Evolutionary conservation across 1,140 invertebrate genomes (phyloP), one percentile per base, ranked within the genome.

Genomic region (Hermetia illucens): DNA sequence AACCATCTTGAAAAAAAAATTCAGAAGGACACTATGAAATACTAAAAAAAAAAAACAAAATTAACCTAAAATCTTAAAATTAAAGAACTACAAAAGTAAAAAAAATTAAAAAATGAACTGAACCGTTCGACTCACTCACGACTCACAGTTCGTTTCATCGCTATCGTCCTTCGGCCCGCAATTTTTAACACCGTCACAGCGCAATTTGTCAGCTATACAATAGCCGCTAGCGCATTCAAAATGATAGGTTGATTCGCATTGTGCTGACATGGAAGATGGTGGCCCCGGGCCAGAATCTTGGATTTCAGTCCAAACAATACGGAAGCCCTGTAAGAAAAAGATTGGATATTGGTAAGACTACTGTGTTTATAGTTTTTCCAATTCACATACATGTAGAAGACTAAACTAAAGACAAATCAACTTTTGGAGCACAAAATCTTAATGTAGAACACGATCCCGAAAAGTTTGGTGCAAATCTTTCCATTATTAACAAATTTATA

Each of bases 271-370:
- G 29, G 52, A 52, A 25, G 40, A 34, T 41, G 57, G 53, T 34
- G 57, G 52, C 37, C 57, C 58, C 38, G 55, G 52, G 10, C 52
- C 53, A 8, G 68, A 66, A 31, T 65, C 70, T 42, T 68, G 65
- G 42, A 85, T 77, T 68, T 92, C 88, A 15, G 88, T 91, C 87
- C 87, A 92, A 32, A 88, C 74, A 18, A 82, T 82, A 46, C 77
- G 75, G 63, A 91, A 94, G 35, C 89, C 88, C 51, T 76, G 68
- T 39, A 60, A 39, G 16, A 37, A n/a, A 13, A 9, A 30, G 3
- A 8, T 2, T 8, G n/a, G n/a, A n/a, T n/a, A n/a, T n/a, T n/a
- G n/a, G n/a, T n/a, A n/a, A n/a, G n/a, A n/a, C n/a, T n/a, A n/a
- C n/a, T n/a, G n/a, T n/a, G n/a, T n/a, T n/a, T n/a, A n/a, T n/a